A percentile compares a stretch with the other conserved stretches of the same genome.
Conservation (phyloP, 2,113 vertebrate genomes). For the Callaeas wilsoni region DNA sequence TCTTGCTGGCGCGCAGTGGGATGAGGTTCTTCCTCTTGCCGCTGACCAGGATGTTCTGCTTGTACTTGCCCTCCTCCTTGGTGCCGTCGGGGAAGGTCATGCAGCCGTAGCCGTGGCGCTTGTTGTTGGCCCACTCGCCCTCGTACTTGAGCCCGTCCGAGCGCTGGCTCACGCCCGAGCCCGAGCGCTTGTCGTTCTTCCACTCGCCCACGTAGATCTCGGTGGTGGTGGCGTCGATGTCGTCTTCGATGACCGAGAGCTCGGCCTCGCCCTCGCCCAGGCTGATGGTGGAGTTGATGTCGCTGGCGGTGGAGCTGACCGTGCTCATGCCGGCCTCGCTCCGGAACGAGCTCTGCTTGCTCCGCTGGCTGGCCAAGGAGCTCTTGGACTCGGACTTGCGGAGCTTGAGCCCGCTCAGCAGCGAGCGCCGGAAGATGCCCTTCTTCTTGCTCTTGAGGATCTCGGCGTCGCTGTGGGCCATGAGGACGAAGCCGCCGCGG, state of each 20-base stretch:
- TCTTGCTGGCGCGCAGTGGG: conserved; percentile 94
- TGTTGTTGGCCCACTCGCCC: conserved; percentile 93
- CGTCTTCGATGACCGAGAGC: conserved; percentile 81
- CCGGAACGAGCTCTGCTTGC: conserved; percentile 99
- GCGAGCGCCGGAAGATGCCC: conserved; percentile 92
- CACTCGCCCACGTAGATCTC: conserved; percentile 95
- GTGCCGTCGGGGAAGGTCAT: conserved; percentile 95
- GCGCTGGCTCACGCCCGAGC: conserved; percentile 91
- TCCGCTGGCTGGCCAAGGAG: conserved; percentile 95
- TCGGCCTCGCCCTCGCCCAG: conserved; percentile 90
- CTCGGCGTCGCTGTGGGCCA: conserved; percentile 87
- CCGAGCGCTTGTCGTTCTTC: conserved; percentile 90
- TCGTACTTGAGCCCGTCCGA: conserved; percentile 92
- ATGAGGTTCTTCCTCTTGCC: conserved; percentile 98
- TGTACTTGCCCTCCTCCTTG: conserved; percentile 98
- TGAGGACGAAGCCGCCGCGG: conserved; percentile 89
- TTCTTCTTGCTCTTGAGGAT: conserved; percentile 89
- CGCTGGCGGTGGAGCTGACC: conserved; percentile 91
- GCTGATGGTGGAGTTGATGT: conserved; percentile 95
- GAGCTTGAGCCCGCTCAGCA: conserved; percentile 92
- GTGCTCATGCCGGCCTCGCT: conserved; percentile 98
- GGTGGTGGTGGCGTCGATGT: conserved; percentile 94
- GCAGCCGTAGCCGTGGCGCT: conserved; percentile 94
- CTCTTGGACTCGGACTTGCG: conserved; percentile 96
- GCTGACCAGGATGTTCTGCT: conserved; percentile 92